Conservation (phyloP, 2,113 vertebrate species). For the Chloebia gouldiae region DNA sequence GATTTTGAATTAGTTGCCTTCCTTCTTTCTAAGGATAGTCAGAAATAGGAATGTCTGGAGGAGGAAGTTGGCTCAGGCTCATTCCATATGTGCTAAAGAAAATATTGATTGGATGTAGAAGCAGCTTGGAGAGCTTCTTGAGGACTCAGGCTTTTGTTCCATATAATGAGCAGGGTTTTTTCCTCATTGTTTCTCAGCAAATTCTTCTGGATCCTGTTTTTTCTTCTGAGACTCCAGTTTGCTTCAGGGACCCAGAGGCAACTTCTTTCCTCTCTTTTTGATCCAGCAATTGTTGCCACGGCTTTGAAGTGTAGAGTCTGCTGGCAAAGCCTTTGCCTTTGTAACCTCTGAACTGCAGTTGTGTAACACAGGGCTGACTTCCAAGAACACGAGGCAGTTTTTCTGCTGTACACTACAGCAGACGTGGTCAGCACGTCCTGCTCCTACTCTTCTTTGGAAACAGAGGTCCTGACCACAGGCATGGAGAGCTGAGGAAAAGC, state of each 20-base stretch:
- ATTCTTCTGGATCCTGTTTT: slow-evolving; percentile 43
- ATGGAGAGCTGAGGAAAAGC: not conserved
- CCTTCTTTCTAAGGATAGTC: slow-evolving; percentile 11
- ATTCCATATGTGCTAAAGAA: slow-evolving; percentile 48
- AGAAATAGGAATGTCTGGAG: slow-evolving; percentile 30
- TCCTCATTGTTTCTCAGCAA: slow-evolving; percentile 12
- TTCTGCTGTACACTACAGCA: not conserved
- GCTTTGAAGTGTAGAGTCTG: slow-evolving; percentile 47
- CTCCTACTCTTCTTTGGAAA: not conserved
- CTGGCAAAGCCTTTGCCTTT: slow-evolving; percentile 26
- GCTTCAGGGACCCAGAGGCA: slow-evolving; percentile 13
- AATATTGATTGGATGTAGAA: slow-evolving; percentile 46
- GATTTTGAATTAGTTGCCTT: not conserved
- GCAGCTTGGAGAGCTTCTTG: slow-evolving; percentile 35
- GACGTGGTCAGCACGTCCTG: not conserved
- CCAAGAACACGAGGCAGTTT: not conserved
- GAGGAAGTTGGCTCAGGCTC: slow-evolving; percentile 35
- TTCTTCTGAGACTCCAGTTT: slow-evolving; percentile 8
- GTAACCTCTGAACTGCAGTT: slow-evolving; percentile 23
- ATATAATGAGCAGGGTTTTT: not conserved
- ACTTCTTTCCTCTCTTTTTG: slow-evolving; percentile 46
- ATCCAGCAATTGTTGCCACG: slow-evolving; percentile 39
- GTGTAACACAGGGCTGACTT: not conserved
- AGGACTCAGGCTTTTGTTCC: slow-evolving; percentile 24
- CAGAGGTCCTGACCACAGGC: not conserved